phyloP scores from a whole-genome alignment of 2,797 vertebrate genomes.

The Sebastes kiyomatsui region DNA sequence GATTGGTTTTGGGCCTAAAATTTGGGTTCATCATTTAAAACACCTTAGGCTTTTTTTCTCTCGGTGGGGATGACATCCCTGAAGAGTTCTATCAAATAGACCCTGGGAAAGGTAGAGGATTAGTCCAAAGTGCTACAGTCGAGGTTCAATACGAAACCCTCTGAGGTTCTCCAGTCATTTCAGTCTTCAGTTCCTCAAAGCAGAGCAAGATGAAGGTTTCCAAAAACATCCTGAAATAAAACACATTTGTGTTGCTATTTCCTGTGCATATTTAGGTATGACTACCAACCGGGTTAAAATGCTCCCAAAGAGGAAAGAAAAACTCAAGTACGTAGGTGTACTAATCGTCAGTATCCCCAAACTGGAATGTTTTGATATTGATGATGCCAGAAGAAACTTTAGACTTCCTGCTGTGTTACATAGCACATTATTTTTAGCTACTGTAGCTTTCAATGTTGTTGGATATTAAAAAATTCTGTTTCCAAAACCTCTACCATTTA shows the following conservation, averaged over 20 bases:
- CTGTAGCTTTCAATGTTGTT: not conserved
- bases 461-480: not conserved
- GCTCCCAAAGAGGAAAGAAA: not conserved
- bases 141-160: too few relatives aligned
- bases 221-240: not conserved
- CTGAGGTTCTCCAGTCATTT: not conserved
- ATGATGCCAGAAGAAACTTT: not conserved
- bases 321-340: not conserved
- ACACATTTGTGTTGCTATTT: not conserved
- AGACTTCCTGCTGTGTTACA: not conserved
- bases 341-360: not conserved
- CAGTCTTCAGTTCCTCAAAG: not conserved
- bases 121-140: too few relatives aligned
- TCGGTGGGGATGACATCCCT: not conserved
- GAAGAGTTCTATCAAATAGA: not conserved
- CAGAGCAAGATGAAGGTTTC: not conserved
- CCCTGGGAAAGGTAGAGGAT: too few relatives aligned
- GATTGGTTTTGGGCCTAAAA: not conserved
- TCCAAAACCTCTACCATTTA: not conserved
- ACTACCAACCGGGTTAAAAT: not conserved
- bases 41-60: not conserved
- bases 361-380: not conserved
- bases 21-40: not conserved
- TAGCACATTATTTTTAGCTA: slow-evolving; percentile 23
- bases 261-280: not conserved